Conservation (phyloP, 2,888 invertebrate species). For the Heliconius ismenius region DNA sequence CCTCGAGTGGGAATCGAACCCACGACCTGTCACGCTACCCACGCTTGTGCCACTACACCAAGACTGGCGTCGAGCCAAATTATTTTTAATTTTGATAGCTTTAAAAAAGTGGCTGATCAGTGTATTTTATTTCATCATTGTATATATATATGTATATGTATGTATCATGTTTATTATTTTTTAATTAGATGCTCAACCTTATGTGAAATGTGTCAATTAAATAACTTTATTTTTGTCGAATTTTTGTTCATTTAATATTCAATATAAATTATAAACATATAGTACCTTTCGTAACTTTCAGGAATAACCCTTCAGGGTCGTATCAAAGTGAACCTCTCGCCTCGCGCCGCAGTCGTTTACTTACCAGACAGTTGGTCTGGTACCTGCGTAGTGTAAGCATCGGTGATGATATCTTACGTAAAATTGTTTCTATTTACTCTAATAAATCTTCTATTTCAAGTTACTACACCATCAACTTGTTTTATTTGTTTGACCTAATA, state of each 20-base stretch:
- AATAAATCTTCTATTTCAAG: constrained; percentile 39
- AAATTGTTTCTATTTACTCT: constrained; percentile 32
- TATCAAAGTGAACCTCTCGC: no score
- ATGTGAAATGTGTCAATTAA: constrained; percentile 8
- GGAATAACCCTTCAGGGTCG: background rate
- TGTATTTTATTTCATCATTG: no score
- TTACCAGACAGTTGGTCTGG: no score
- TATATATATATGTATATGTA: no score
- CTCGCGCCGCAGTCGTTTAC: no score
- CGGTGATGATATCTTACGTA: constrained; percentile 2
- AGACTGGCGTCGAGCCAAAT: no score
- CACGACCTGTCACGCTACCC: no score
- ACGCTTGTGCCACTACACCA: no score
- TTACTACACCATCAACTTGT: constrained; percentile 15
- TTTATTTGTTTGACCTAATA: constrained; percentile 12
- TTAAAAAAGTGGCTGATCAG: no score
- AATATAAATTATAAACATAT: background rate
- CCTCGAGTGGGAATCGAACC: no score
- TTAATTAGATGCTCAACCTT: background rate
- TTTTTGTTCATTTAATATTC: background rate
- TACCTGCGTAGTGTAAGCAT: background rate
- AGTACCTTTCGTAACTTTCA: background rate
- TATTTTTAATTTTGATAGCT: no score
- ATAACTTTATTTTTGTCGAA: background rate
- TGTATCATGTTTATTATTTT: background rate